These are phyloP conservation scores for Hippocampus guttulatus DNA, from an alignment of 2,113 vertebrate species.

Conservation along the genomic window DNA sequence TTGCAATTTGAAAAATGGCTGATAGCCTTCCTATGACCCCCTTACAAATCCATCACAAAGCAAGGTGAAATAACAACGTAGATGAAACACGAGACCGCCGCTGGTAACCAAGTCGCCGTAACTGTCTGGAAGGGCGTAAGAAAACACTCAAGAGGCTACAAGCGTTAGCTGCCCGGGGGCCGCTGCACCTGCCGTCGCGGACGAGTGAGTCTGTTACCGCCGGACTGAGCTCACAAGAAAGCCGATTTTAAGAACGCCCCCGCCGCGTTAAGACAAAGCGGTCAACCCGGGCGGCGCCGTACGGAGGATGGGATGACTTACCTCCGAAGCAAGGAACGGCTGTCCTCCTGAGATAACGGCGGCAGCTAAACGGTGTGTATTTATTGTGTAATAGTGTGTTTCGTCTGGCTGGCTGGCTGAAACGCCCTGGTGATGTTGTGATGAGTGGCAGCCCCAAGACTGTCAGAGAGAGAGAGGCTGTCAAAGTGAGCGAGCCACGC, in stretches of 20 bases:
- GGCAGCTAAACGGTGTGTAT: background rate
- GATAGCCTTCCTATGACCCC: background rate
- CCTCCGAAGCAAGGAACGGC: background rate
- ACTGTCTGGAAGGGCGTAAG: background rate
- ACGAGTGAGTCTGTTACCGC: background rate
- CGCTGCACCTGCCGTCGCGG: conserved; percentile 2
- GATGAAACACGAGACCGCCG: background rate
- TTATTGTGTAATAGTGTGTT: background rate
- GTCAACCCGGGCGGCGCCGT: background rate
- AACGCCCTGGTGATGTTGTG: conserved; percentile 9
- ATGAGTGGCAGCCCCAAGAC: conserved; percentile 5
- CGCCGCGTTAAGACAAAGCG: background rate
- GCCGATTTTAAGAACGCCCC: background rate
- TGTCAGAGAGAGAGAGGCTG: conserved; percentile 2
- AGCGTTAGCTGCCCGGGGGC: conserved; percentile 4
- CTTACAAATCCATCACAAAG: background rate
- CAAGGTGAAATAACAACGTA: background rate
- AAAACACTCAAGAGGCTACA: background rate
- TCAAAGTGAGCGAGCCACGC: conserved; percentile 2
- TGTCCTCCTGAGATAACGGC: background rate
- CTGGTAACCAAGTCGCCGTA: background rate
- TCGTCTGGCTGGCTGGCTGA: background rate
- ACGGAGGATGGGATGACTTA: background rate
- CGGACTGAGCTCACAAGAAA: background rate
- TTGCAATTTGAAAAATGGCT: background rate